A percentile compares a stretch with the other conserved stretches of the same genome.
These are phyloP conservation scores for Eupithecia pulchellata DNA, from an alignment of 2,888 invertebrate genomes.

Conservation along the genomic window DNA sequence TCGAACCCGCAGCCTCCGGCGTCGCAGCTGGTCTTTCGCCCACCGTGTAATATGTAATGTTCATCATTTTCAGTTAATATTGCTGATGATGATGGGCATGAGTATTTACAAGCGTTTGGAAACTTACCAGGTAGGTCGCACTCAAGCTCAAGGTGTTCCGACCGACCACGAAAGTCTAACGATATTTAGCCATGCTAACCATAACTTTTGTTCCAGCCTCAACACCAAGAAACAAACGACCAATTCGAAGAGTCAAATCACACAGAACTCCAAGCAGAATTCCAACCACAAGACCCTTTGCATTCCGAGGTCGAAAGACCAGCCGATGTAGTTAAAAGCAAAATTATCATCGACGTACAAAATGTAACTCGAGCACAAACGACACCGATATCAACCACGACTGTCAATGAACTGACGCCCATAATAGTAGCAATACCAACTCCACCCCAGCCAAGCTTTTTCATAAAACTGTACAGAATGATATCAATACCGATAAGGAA, in stretches of 20 bases:
- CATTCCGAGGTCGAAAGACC: constrained; percentile 21
- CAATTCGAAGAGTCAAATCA: constrained; percentile 51
- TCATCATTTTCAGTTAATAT: constrained; percentile 11
- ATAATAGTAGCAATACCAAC: constrained; percentile 2
- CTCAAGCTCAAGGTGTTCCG: not conserved
- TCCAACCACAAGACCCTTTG: not conserved
- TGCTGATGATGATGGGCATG: constrained; percentile 14
- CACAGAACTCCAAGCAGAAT: constrained; percentile 20
- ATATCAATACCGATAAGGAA: constrained; percentile 55
- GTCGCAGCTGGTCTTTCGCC: too few species aligned
- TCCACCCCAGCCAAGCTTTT: constrained; percentile 26
- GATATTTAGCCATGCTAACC: not conserved
- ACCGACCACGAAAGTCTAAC: not conserved
- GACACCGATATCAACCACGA: not conserved
- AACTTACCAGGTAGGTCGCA: constrained; percentile 6
- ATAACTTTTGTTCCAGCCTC: constrained; percentile 53
- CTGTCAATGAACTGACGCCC: not conserved
- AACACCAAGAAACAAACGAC: constrained; percentile 65
- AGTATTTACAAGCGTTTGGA: constrained; percentile 4
- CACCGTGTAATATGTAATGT: not conserved
- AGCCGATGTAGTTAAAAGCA: constrained; percentile 9
- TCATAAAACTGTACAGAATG: constrained; percentile 51
- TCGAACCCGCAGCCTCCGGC: too few species aligned
- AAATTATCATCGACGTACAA: not conserved
- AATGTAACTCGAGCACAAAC: not conserved